Base-by-base conservation (phyloP, 2,888 invertebrate genomes). In the Sesia apiformis region DNA sequence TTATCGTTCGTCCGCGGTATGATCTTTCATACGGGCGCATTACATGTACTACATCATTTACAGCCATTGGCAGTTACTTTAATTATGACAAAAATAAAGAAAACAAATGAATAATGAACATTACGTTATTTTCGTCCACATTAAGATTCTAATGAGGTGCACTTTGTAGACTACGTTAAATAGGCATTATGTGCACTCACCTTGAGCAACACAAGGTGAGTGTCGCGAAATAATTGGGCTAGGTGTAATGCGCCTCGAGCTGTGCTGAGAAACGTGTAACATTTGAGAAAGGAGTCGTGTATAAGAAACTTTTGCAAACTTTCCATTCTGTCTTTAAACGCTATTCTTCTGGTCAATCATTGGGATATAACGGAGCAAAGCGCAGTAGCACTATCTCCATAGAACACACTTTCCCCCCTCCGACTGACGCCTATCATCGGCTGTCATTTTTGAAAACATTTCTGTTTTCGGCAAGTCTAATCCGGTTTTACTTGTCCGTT, bases 221-320 rank as follows among this genome's bases (percentile, higher is more conserved):
- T 50, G 54, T 57, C 38, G 41, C 52, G 51, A 53, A 56, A 57
- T 59, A 59, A 59, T 57, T 53, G 57, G 53, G 52, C 53, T 43
- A 51, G 39, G 51, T 49, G 56, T 53, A 58, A 56, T 53, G 57
- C 52, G 55, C 53, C 52, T 51, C 49, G 51, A 7, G 46, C 46
- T 41, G 40, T 46, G 51, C 38, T 38, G 38, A 7, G 50, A 46
- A 46, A 7, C 46, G 23, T 23, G 46, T 46, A 46, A 23, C 23
- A 23, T 23, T 23, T 23, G 23, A 23, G 23, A 23, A 23, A 23
- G 23, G 23, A 23, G 23, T 2, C 23, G 23, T 23, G 23, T 23
- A 23, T 23, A 2, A 23, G 23, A 23, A 23, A 23, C 23, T 23
- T 23, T 23, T 23, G 42, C 42, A 42, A 42, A 6, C 42, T 42